Evolutionary conservation across 1,140 invertebrate genomes (phyloP), one percentile per base, ranked within the genome.

Genomic region (Agrypnia vestita): DNA sequence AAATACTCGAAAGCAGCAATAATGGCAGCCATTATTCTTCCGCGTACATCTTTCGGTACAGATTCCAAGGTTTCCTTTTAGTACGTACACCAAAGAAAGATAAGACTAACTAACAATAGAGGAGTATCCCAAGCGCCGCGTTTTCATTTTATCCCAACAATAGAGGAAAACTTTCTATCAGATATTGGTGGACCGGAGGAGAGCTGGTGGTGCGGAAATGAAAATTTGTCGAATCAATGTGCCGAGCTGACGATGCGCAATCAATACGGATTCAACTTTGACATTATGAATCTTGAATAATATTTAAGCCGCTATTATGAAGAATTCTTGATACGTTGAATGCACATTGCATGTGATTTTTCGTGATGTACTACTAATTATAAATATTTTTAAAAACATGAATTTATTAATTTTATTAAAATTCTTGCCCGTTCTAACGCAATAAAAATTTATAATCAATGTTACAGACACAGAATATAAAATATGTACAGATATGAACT

Each of bases 131-230:
- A 11, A 49, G 44, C n/a, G 64, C 64, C 15, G 46, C 43, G 44
- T 71, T 51, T 71, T 71, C 47, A 49, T 51, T 71, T 64, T 71
- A 19, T 6, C 46, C 46, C 17, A 13, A 71, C 67, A 71, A 71
- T 71, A 7, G 25, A 35, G n/a, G 64, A 71, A 21, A 71, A 71
- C 25, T 19, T 71, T 49, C 67, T 51, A 71, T 49, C 15, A 25
- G 15, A n/a, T 47, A 44, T 69, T 13, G n/a, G 64, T 17, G 17
- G 11, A 11, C 15, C 44, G 12, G 44, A 49, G 43, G n/a, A 67
- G 25, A 43, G 21, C 13, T 43, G 15, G 25, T 17, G 62, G 62
- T 11, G 17, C 13, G 62, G 62, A 67, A 44, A 46, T 44, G 43
- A 17, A 43, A 44, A 67, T 43, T 67, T 46, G 62, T 15, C 62